These are phyloP conservation scores for Formica exsecta DNA, from an alignment of 1,140 invertebrate species.

Conservation along the genomic window DNA sequence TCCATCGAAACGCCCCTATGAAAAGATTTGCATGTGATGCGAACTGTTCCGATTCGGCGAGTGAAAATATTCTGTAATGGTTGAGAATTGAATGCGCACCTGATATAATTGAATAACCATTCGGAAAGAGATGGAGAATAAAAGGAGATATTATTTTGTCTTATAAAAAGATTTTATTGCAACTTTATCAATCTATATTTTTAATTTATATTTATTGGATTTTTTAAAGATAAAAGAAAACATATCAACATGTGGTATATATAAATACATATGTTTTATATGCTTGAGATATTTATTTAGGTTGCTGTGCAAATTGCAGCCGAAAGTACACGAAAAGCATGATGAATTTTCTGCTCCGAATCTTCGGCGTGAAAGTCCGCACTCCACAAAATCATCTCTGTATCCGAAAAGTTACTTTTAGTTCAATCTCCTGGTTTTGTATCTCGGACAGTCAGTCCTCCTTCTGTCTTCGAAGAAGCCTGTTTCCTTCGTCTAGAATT, in stretches of 20 bases:
- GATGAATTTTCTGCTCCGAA: slow-evolving; percentile 27
- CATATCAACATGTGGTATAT: neutral
- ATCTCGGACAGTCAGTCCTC: neutral
- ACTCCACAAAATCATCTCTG: neutral
- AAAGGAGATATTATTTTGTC: neutral
- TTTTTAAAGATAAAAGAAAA: neutral
- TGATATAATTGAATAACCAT: neutral
- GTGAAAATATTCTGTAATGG: neutral
- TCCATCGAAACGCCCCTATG: neutral
- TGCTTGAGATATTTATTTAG: neutral
- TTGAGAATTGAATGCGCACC: neutral
- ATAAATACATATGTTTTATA: neutral
- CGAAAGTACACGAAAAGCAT: neutral
- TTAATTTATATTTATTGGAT: neutral
- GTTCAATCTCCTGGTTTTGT: slow-evolving; percentile 9
- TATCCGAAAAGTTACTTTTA: slow-evolving; percentile 6
- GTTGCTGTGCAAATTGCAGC: neutral
- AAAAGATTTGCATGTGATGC: neutral
- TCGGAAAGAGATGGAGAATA: neutral
- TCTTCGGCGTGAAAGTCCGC: slow-evolving; percentile 4
- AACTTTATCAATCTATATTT: neutral
- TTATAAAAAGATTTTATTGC: neutral
- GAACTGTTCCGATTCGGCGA: slow-evolving; percentile 1
- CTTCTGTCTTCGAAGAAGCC: neutral
- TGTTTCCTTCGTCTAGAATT: slow-evolving; percentile 21